Evolutionary conservation across 2,797 vertebrate genomes (phyloP).

Genomic region (Chrysocyon brachyurus): DNA sequence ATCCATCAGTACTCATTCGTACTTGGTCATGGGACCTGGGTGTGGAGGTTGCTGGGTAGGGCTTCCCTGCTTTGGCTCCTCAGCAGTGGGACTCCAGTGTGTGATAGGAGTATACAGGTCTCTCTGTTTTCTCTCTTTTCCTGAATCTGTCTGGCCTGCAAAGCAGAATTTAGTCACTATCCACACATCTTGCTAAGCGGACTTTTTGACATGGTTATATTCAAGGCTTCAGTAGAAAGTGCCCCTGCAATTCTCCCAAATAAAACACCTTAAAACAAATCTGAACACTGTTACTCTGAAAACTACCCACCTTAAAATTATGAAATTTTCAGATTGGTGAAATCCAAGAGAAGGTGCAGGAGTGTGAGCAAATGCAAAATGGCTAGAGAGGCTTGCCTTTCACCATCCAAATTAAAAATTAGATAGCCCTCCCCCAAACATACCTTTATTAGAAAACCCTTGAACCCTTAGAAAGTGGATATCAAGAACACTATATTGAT

Average conservation of each 20-base stretch:
- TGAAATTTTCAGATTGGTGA: neutral
- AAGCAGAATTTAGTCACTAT: neutral
- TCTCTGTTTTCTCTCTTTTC: neutral
- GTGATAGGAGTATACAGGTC: rapidly evolving
- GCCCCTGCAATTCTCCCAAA: neutral
- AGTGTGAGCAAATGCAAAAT: neutral
- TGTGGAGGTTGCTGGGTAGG: neutral
- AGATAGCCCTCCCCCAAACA: rapidly evolving
- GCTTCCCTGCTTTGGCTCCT: neutral
- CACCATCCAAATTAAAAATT: neutral
- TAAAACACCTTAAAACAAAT: neutral
- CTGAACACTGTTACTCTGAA: neutral
- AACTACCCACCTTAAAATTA: neutral
- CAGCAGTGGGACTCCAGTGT: no score
- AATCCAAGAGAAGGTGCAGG: neutral
- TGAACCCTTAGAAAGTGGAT: neutral
- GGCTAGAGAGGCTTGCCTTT: neutral
- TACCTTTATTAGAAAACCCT: neutral
- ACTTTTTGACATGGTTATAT: neutral
- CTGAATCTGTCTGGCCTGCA: neutral
- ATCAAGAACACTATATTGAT: neutral
- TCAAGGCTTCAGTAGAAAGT: neutral
- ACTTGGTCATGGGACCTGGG: slow-evolving; percentile 41
- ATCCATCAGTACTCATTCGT: neutral
- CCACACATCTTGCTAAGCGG: neutral